These are phyloP conservation scores for Pyrocoelia pectoralis DNA, from an alignment of 2,888 invertebrate genomes.

Conservation along the genomic window DNA sequence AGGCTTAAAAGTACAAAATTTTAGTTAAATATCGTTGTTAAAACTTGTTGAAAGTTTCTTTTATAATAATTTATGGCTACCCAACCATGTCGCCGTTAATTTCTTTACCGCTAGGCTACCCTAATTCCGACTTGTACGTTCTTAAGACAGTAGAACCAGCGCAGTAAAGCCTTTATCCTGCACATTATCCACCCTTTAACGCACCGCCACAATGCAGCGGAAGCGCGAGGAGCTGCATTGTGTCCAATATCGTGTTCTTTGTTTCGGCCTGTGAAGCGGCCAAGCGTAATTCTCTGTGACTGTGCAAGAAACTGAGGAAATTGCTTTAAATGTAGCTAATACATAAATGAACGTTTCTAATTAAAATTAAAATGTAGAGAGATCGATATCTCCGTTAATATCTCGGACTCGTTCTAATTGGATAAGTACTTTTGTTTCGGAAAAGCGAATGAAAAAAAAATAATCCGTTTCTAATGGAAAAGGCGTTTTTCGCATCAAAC, in stretches of 20 bases:
- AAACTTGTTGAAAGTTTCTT: slow-evolving; percentile 30
- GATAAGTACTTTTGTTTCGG: no score
- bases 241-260: slow-evolving; percentile 57
- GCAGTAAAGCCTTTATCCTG: slow-evolving; percentile 50
- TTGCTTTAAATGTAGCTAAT: slow-evolving; percentile 58
- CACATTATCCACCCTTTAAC: slow-evolving; percentile 61
- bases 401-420: background rate
- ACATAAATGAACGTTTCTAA: slow-evolving; percentile 57
- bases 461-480: no score
- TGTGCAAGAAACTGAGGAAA: slow-evolving; percentile 56
- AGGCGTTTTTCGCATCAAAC: background rate
- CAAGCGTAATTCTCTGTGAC: slow-evolving; percentile 53
- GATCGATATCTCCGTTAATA: background rate
- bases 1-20: slow-evolving; percentile 9
- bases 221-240: slow-evolving; percentile 60
- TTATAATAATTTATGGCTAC: slow-evolving; percentile 35
- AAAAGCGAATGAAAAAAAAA: no score
- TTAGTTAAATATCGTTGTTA: slow-evolving; percentile 17
- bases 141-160: slow-evolving; percentile 42
- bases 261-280: slow-evolving; percentile 55
- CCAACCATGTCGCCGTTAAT: slow-evolving; percentile 45
- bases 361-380: slow-evolving; percentile 56
- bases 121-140: slow-evolving; percentile 36
- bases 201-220: slow-evolving; percentile 61
- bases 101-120: slow-evolving; percentile 44